phyloP scores from a whole-genome alignment of 2,888 invertebrate genomes.

The Drosophila atroscutellata region DNA sequence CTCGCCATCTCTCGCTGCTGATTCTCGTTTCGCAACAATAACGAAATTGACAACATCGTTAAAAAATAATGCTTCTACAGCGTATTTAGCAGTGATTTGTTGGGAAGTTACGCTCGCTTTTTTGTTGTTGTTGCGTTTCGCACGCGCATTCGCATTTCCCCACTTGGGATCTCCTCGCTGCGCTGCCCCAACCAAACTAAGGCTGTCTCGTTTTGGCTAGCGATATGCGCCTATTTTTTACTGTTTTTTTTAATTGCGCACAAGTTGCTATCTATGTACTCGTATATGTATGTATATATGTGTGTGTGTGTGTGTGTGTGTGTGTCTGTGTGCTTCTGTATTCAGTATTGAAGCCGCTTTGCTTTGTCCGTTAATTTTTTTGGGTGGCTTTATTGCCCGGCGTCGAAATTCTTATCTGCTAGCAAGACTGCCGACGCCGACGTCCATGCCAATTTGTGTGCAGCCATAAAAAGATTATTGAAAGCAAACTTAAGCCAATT shows the following conservation, averaged over 20 bases:
- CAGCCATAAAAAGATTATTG: conserved; percentile 68
- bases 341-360: conserved; percentile 24
- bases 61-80: conserved; percentile 7
- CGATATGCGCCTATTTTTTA: conserved; percentile 10
- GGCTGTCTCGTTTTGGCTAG: conserved; percentile 34
- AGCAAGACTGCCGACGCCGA: conserved; percentile 17
- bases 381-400: conserved; percentile 60
- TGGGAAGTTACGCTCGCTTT: conserved; percentile 59
- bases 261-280: conserved; percentile 42
- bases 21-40: conserved; percentile 45
- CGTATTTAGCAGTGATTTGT: conserved; percentile 54
- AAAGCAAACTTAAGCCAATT: conserved; percentile 57
- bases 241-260: conserved; percentile 36
- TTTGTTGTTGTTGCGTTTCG: conserved; percentile 45
- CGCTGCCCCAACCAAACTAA: conserved; percentile 5
- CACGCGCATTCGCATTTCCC: conserved; percentile 63
- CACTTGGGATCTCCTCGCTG: conserved; percentile 36
- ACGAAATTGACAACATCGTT: conserved; percentile 32
- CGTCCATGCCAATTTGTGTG: conserved; percentile 47
- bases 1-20: conserved; percentile 6
- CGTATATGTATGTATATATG: neutral
- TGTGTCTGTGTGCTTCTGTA: neutral
- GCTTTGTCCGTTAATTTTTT: conserved; percentile 61
- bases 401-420: conserved; percentile 66
- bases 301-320: conserved; percentile 6